Percentiles rank a stretch among this genome's conserved stretches.
These are phyloP conservation scores for Ficedula albicollis DNA, from an alignment of 2,797 vertebrate genomes.

Conservation along the genomic window DNA sequence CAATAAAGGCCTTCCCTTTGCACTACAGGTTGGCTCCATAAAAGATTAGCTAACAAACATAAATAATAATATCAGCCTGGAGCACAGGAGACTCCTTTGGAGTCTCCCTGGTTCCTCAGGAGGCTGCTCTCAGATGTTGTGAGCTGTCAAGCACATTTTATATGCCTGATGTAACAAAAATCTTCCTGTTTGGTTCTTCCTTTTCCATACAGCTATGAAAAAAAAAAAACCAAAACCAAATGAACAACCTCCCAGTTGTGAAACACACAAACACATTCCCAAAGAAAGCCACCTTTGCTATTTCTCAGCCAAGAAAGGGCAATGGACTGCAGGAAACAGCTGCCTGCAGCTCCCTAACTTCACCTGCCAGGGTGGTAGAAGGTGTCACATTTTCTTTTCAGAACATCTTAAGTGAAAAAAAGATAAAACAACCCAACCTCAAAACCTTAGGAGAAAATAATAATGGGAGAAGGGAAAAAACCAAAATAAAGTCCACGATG, in stretches of 20 bases:
- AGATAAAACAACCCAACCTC: not conserved
- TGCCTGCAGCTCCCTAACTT: not conserved
- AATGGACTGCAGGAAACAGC: not conserved
- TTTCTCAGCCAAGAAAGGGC: not conserved
- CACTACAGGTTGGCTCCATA: not conserved
- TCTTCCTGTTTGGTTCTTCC: not conserved
- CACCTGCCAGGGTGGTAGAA: not conserved
- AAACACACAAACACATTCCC: not conserved
- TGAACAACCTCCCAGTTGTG: not conserved
- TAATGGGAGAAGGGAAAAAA: not conserved
- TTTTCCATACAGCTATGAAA: not conserved
- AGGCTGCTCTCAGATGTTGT: not conserved
- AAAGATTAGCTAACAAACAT: not conserved
- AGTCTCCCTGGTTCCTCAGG: not conserved
- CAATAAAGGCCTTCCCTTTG: not conserved
- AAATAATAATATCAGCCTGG: not conserved
- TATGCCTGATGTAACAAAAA: not conserved
- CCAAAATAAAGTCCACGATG: not conserved
- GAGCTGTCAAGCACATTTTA: not conserved
- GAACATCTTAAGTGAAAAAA: fast-evolving
- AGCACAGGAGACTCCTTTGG: not conserved
- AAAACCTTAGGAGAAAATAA: not conserved
- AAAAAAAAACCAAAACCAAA: not conserved
- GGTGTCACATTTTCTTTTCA: not conserved
- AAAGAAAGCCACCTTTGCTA: not conserved